phyloP scores from a whole-genome alignment of 2,113 vertebrate species.

The Notechis scutatus region DNA sequence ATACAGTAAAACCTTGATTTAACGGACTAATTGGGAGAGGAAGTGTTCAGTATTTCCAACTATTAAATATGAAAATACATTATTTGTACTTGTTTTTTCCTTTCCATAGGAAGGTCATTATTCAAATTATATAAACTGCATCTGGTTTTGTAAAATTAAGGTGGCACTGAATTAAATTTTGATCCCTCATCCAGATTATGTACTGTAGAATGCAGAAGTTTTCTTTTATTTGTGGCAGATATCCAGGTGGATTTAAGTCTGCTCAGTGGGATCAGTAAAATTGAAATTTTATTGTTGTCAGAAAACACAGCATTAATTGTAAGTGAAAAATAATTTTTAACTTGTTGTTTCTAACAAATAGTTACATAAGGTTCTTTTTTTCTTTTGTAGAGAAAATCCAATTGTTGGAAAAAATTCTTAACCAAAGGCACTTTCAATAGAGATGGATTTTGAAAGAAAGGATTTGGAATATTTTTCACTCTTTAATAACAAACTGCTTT shows the following conservation, averaged over 20 bases:
- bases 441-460: slow-evolving; percentile 63
- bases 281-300: not conserved
- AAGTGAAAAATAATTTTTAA: slow-evolving; percentile 13
- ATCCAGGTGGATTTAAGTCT: not conserved
- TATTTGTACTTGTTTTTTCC: not conserved
- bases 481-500: slow-evolving; percentile 42
- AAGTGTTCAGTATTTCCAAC: not conserved
- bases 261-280: not conserved
- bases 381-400: slow-evolving; percentile 86
- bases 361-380: not conserved
- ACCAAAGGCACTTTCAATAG: slow-evolving; percentile 28
- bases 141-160: not conserved
- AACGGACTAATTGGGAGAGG: not conserved
- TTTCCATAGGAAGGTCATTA: not conserved
- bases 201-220: not conserved
- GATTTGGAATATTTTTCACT: slow-evolving; percentile 64
- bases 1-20: not conserved
- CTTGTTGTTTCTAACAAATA: not conserved
- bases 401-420: slow-evolving; percentile 90
- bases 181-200: not conserved
- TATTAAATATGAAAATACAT: not conserved
- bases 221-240: not conserved
- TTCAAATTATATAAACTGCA: not conserved
- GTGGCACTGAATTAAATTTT: not conserved
- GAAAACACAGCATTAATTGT: not conserved